Base-by-base conservation (phyloP, 2,888 invertebrate species). In the Athalia circularis region DNA sequence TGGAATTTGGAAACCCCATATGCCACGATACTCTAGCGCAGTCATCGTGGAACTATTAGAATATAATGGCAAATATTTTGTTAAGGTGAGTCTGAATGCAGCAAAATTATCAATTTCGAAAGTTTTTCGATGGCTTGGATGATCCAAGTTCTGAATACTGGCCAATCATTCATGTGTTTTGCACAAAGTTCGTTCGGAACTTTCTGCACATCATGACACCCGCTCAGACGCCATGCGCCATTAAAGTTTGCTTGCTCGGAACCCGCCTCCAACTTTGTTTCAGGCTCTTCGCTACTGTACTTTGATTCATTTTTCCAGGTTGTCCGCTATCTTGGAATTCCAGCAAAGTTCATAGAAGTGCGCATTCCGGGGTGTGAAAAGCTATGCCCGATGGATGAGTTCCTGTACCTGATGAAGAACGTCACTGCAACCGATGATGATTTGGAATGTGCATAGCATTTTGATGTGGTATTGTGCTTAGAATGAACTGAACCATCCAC, bases 361-460 rank as follows among this genome's bases (percentile, higher is more conserved):
- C 87, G 87, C 0, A 88, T 93, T 54, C 89, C 90, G 0, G 92
- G 91, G 2, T 93, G 93, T 83, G 90, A 90, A 3, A 77, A 84
- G 4, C 85, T 92, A 7, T 94, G 93, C 83, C 91, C 92, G 65
- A 91, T 92, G 75, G 90, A 92, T 8, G 90, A 88, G 61, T 93
- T 93, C 83, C 83, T 91, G 6, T 81, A 83, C 7, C 86, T 93
- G 11, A 90, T 92, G 9, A 90, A 90, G 83, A 90, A 91, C 78
- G 91, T 91, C 62, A 89, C 91, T 68, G 90, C 92, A 48, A 86
- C 91, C 65, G 88, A 91, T 78, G 91, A 91, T 82, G 90, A 90
- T 80, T 54, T 80, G 45, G 79, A 79, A 6, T 82, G 82, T 48
- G 7, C 47, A 1, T 67, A 67, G 45, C 9, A 15, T 9, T 11